Evolutionary conservation across 2,888 invertebrate species (phyloP).

Genomic region (Lumbricus terrestris): DNA sequence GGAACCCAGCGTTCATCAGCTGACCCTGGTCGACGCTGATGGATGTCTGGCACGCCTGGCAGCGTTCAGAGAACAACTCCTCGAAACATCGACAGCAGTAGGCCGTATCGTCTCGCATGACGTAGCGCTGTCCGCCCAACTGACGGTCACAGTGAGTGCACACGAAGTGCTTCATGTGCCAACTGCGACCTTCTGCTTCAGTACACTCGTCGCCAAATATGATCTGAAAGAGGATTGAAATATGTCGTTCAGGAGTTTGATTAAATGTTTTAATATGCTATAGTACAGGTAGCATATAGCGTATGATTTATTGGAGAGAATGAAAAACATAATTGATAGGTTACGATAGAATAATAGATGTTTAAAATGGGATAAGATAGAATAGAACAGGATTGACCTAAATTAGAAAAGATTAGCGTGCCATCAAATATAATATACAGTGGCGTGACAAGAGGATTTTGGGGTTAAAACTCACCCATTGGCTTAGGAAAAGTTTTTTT

Average conservation of each 20-base stretch:
- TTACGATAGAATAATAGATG: not conserved
- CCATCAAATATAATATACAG: no score
- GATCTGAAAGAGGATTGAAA: slow-evolving; percentile 67
- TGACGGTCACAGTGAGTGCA: slow-evolving; percentile 92
- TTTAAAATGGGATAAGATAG: not conserved
- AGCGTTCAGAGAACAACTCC: slow-evolving; percentile 88
- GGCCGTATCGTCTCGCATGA: slow-evolving; percentile 90
- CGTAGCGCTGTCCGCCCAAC: slow-evolving; percentile 93
- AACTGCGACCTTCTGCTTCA: slow-evolving; percentile 95
- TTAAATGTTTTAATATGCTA: not conserved
- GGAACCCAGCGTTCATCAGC: slow-evolving; percentile 96
- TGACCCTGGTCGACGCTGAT: slow-evolving; percentile 95
- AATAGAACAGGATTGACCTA: not conserved
- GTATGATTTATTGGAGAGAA: not conserved
- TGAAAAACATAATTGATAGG: not conserved
- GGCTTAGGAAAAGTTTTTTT: no score
- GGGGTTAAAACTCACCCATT: no score
- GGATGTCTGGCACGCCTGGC: slow-evolving; percentile 92
- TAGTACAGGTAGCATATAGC: not conserved
- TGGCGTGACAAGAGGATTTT: no score
- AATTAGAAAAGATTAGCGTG: not conserved
- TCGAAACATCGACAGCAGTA: slow-evolving; percentile 94
- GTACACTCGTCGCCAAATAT: slow-evolving; percentile 98
- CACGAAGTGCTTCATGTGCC: slow-evolving; percentile 99
- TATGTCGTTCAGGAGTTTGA: not conserved